Evolutionary conservation across 2,797 vertebrate genomes (phyloP), one percentile per base, ranked within the genome.

Genomic region (Melanotaenia maccullochi): DNA sequence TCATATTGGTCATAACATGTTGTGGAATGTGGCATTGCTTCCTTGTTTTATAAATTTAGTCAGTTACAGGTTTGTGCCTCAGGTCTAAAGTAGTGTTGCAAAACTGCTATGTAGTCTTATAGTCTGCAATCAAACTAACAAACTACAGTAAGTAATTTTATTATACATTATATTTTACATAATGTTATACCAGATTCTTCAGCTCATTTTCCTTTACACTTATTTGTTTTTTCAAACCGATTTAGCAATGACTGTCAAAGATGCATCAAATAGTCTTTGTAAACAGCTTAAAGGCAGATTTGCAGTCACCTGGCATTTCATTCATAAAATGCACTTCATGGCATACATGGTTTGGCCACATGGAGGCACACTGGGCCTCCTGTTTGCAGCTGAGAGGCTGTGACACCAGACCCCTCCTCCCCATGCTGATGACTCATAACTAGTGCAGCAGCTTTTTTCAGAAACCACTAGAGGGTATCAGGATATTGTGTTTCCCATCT

Each of bases 401-500:
- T 85, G 68, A 84, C 55, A 68, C 85, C 68, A 79, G 47, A 59
- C 71, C 1, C 81, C 85, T 66, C 85, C 84, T 71, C 61, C 69
- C 72, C 65, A 18, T 69, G 76, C 75, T 47, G 82, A 91, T 93
- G 91, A 93, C 75, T 92, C 91, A 93, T 88, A 85, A 79, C 66
- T 73, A 72, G 75, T 77, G 84, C 75, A 87, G 87, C 78, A 87
- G 74, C 66, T 73, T 69, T 68, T 76, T 40, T 65, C 28, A 68
- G 44, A 54, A 85, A 75, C 87, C 90, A 87, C 87, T 86, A 90
- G 85, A 91, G 92, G 87, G 87, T 77, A 86, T 88, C 85, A 89
- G 88, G 83, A 92, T 90, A 91, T 87, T 91, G 81, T 76, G 79
- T 81, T 87, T 84, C 60, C 80, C 14, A 55, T 78, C 60, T 22